Evolutionary conservation across 2,113 vertebrate species (phyloP).

Genomic region (Hemibagrus wyckioides): DNA sequence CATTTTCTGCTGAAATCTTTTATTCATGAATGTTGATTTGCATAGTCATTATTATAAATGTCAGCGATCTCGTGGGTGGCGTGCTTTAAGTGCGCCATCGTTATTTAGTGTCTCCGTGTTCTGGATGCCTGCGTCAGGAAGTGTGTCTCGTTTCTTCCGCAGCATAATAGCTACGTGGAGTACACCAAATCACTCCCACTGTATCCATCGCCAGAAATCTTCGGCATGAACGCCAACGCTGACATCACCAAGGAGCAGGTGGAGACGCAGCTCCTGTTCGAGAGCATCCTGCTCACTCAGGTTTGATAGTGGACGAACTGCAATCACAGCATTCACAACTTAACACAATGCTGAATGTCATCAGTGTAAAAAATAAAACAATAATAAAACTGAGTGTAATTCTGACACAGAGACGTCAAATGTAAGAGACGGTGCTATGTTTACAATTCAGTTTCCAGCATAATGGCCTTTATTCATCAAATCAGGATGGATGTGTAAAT

Average conservation of each 20-base stretch:
- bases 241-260: conserved; percentile 86
- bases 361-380: background rate
- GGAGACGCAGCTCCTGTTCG: conserved; percentile 82
- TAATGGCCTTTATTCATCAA: background rate
- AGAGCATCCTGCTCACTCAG: conserved; percentile 85
- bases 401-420: background rate
- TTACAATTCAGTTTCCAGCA: background rate
- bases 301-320: conserved; percentile 58
- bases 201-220: conserved; percentile 82
- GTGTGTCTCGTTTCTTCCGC: conserved; percentile 45
- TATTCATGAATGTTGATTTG: conserved; percentile 77
- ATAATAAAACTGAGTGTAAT: background rate
- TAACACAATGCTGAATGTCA: background rate
- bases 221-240: conserved; percentile 86
- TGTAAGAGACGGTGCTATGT: background rate
- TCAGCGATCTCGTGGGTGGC: conserved; percentile 70
- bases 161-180: conserved; percentile 81
- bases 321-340: background rate
- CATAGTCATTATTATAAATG: conserved; percentile 80
- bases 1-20: conserved; percentile 72
- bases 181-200: conserved; percentile 82
- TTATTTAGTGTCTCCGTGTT: conserved; percentile 62
- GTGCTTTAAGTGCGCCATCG: conserved; percentile 67
- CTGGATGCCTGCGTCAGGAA: conserved; percentile 56
- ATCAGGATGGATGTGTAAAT: background rate